These are phyloP conservation scores for Anthopleura sola DNA, from an alignment of 64 coral and sea anemone genomes.

Conservation along the genomic window DNA sequence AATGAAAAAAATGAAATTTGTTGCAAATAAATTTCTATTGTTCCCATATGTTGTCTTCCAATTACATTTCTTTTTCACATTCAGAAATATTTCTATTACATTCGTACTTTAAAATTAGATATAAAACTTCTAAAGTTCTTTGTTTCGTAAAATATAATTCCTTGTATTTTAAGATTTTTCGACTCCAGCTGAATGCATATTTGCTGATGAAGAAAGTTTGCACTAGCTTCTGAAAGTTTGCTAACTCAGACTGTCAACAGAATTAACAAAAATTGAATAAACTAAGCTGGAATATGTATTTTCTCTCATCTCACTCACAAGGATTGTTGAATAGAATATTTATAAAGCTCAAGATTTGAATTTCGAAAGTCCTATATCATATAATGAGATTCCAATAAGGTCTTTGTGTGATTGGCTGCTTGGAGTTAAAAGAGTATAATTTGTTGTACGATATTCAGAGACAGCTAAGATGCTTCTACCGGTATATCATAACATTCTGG, in stretches of 20 bases:
- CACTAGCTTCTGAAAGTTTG: background rate
- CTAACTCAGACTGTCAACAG: background rate
- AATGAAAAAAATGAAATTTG: too few relatives aligned
- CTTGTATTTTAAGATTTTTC: background rate
- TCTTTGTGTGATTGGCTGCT: background rate
- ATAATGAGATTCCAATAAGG: background rate
- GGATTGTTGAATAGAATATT: background rate
- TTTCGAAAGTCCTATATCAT: background rate
- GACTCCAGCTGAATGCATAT: background rate
- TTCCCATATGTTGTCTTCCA: too few relatives aligned
- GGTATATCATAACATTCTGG: background rate
- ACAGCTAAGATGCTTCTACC: background rate
- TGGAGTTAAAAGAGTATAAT: background rate
- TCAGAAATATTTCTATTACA: too few relatives aligned
- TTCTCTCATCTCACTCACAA: background rate
- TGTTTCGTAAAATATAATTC: background rate
- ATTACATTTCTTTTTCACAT: too few relatives aligned
- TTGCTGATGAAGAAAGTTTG: background rate
- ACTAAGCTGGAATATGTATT: background rate
- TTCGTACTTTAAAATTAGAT: too few relatives aligned
- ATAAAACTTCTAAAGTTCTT: background rate
- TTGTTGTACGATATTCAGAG: background rate
- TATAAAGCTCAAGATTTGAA: slow-evolving; percentile 2
- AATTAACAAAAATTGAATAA: background rate
- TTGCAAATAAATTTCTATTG: too few relatives aligned